A percentile compares a stretch with the other conserved stretches of the same genome.
phyloP scores from a whole-genome alignment of 2,888 invertebrate species.

The Latheticus oryzae region DNA sequence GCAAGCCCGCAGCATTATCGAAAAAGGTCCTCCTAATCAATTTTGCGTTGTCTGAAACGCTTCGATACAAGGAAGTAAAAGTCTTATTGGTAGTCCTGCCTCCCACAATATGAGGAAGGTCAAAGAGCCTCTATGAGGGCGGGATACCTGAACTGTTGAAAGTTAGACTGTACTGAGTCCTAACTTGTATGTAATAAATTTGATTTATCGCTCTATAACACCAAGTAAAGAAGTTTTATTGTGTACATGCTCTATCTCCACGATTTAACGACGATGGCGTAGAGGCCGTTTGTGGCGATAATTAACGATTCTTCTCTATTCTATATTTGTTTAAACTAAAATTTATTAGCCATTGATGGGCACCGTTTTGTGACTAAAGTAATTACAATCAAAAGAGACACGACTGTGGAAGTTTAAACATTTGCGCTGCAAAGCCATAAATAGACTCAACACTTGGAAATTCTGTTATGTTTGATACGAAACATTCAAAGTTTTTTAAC shows the following conservation, averaged over 20 bases:
- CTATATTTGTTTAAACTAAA: conserved; percentile 7
- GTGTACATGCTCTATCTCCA: conserved; percentile 23
- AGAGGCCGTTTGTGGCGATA: conserved; percentile 21
- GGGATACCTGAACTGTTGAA: conserved; percentile 50
- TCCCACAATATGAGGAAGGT: conserved; percentile 47
- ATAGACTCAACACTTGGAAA: no score
- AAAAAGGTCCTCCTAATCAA: conserved; percentile 16
- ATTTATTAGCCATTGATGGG: no score
- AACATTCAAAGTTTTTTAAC: no score
- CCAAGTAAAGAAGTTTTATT: conserved; percentile 40
- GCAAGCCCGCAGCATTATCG: conserved; percentile 5
- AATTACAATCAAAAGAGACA: no score
- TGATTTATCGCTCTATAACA: conserved; percentile 43
- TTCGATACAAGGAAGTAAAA: conserved; percentile 37
- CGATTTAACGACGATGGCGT: conserved; percentile 14
- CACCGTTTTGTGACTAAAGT: no score
- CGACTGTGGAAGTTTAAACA: no score
- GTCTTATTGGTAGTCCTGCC: conserved; percentile 34
- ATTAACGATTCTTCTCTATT: conserved; percentile 17
- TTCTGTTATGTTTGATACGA: no score
- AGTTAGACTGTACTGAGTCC: conserved; percentile 40
- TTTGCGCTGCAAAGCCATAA: no score
- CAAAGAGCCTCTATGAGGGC: conserved; percentile 53
- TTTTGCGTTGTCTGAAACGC: conserved; percentile 6
- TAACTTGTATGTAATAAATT: conserved; percentile 37